Evolutionary conservation across 2,797 vertebrate species (phyloP).

Genomic region (Megalops cyprinoides): DNA sequence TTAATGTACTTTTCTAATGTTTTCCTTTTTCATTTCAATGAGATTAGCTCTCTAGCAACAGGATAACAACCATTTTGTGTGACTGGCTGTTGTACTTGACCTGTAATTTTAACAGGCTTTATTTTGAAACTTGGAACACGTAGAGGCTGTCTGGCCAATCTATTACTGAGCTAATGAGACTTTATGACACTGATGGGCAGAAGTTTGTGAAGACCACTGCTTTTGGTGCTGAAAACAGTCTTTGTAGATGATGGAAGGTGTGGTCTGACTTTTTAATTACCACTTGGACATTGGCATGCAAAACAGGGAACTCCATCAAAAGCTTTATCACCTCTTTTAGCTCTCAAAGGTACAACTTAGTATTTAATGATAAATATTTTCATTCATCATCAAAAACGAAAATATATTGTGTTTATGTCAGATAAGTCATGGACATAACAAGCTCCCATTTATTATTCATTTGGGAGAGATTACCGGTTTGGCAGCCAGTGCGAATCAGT

Average conservation of each 20-base stretch:
- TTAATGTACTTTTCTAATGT: no score
- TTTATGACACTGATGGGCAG: no score
- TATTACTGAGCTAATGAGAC: no score
- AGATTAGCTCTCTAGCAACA: not conserved
- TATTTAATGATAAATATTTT: slow-evolving; percentile 15
- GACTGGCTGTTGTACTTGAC: not conserved
- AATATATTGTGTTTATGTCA: slow-evolving; percentile 2
- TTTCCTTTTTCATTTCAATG: no score
- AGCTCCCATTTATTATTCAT: not conserved
- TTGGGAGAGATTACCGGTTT: not conserved
- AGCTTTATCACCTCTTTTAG: not conserved
- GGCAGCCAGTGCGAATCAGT: not conserved
- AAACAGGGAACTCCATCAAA: not conserved
- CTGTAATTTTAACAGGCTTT: no score
- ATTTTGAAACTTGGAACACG: no score
- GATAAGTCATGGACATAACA: slow-evolving; percentile 12
- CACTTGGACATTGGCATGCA: no score
- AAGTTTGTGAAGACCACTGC: no score
- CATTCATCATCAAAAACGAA: slow-evolving; percentile 8
- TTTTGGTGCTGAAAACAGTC: no score
- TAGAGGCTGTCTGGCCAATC: no score
- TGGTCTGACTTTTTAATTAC: not conserved
- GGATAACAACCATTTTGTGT: not conserved
- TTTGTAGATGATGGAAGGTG: not conserved
- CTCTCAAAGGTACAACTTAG: not conserved